Conservation (phyloP, 1,140 invertebrate genomes). For the Meloidogyne hapla region DNA sequence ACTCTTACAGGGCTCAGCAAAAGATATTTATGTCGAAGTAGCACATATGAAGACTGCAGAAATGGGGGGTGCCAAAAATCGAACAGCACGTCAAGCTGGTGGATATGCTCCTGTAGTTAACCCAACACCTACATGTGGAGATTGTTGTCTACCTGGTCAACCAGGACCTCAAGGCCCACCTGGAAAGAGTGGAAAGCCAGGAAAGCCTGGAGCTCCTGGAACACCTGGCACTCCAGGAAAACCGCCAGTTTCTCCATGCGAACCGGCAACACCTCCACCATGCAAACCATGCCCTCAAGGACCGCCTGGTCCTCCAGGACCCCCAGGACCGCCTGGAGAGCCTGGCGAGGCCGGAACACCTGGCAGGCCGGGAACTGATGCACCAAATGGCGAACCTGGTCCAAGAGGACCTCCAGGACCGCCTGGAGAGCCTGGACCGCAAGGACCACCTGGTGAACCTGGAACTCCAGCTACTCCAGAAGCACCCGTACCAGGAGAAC, state of each 20-base stretch:
- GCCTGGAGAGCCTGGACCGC: conserved; percentile 47
- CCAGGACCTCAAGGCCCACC: conserved; percentile 48
- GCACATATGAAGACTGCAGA: conserved; percentile 53
- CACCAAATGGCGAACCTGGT: conserved; percentile 44
- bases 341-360: conserved; percentile 44
- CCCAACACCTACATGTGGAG: conserved; percentile 46
- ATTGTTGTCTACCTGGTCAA: conserved; percentile 54
- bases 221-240: conserved; percentile 44
- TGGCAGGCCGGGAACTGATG: conserved; percentile 47
- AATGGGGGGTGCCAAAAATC: conserved; percentile 27
- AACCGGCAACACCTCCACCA: conserved; percentile 25
- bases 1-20: conserved; percentile 47
- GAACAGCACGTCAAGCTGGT: conserved; percentile 51
- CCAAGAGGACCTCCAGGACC: conserved; percentile 49
- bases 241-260: conserved; percentile 37
- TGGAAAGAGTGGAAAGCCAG: conserved; percentile 42
- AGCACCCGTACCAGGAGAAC: conserved; percentile 61
- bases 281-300: conserved; percentile 18
- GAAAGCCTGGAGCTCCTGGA: conserved; percentile 49
- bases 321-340: conserved; percentile 41
- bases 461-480: conserved; percentile 58
- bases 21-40: conserved; percentile 56
- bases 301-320: conserved; percentile 18
- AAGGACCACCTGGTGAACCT: conserved; percentile 55
- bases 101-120: conserved; percentile 53